phyloP scores from a whole-genome alignment of 1,140 invertebrate genomes.

The Apis cerana region DNA sequence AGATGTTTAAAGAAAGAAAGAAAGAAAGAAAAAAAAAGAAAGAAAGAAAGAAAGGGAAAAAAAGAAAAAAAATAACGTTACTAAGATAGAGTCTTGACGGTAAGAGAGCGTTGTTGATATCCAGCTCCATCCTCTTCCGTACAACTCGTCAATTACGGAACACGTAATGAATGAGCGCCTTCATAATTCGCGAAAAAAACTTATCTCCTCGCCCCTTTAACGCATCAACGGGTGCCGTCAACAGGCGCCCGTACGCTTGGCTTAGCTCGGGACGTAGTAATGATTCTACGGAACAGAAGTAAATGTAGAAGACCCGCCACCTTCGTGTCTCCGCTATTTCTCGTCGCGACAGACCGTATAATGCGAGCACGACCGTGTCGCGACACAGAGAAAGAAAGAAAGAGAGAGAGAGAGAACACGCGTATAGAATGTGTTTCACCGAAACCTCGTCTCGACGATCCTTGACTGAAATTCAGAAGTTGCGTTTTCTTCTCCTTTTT shows the following conservation, averaged over 20 bases:
- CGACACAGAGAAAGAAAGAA: background rate
- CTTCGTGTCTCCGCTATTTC: slow-evolving; percentile 56
- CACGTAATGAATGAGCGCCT: slow-evolving; percentile 63
- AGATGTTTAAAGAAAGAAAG: background rate
- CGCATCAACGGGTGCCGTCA: slow-evolving; percentile 54
- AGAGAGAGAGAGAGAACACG: background rate
- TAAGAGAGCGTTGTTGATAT: slow-evolving; percentile 48
- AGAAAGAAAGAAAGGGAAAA: too few species aligned
- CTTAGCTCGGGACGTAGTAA: slow-evolving; percentile 64
- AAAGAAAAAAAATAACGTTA: background rate
- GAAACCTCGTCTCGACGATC: slow-evolving; percentile 51
- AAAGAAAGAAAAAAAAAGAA: background rate
- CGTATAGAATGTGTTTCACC: slow-evolving; percentile 28
- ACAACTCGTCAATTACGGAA: slow-evolving; percentile 60
- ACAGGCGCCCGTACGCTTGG: slow-evolving; percentile 50
- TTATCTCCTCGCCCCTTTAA: slow-evolving; percentile 62
- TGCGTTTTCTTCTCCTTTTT: slow-evolving; percentile 7
- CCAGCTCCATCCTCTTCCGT: slow-evolving; percentile 16
- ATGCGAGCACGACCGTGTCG: slow-evolving; percentile 35
- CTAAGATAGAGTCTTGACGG: slow-evolving; percentile 22
- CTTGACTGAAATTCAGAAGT: slow-evolving; percentile 49
- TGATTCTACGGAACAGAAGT: slow-evolving; percentile 57
- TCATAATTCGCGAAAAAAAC: slow-evolving; percentile 52
- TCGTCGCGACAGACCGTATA: slow-evolving; percentile 64
- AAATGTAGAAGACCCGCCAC: slow-evolving; percentile 55